Evolutionary conservation across 2,888 invertebrate species (phyloP).

Genomic region (Alsophila aescularia): DNA sequence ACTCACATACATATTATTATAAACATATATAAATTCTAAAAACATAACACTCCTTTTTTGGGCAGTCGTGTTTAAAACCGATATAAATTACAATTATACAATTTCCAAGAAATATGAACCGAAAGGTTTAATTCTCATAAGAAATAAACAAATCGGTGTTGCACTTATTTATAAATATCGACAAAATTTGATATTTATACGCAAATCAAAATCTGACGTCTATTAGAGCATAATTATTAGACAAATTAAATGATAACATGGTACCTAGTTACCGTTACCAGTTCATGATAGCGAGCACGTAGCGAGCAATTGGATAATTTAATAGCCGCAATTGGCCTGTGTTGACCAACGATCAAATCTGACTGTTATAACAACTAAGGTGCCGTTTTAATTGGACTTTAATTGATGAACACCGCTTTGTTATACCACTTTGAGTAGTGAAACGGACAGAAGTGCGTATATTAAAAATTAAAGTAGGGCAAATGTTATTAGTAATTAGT

Average conservation of each 20-base stretch:
- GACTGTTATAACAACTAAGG: conserved; percentile 8
- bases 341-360: conserved; percentile 27
- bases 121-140: too few relatives aligned
- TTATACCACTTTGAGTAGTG: not conserved
- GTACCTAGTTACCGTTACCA: conserved; percentile 2
- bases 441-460: not conserved
- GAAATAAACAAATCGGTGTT: too few relatives aligned
- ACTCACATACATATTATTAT: too few relatives aligned
- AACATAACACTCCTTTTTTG: too few relatives aligned
- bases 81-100: too few relatives aligned
- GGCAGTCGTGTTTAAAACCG: too few relatives aligned
- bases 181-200: too few relatives aligned
- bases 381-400: conserved; percentile 30
- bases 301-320: conserved; percentile 34
- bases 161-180: too few relatives aligned
- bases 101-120: too few relatives aligned
- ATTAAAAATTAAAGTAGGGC: too few relatives aligned
- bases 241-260: conserved; percentile 17
- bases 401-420: conserved; percentile 11
- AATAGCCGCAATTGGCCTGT: conserved; percentile 24
- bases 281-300: conserved; percentile 19
- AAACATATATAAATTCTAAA: too few relatives aligned
- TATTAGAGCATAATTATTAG: not conserved
- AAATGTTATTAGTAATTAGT: too few relatives aligned
- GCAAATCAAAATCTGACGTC: not conserved